Percentiles rank a stretch among this genome's conserved stretches.
Evolutionary conservation across 1,140 invertebrate species (phyloP).

Genomic region (Dolichoris vasculosae): DNA sequence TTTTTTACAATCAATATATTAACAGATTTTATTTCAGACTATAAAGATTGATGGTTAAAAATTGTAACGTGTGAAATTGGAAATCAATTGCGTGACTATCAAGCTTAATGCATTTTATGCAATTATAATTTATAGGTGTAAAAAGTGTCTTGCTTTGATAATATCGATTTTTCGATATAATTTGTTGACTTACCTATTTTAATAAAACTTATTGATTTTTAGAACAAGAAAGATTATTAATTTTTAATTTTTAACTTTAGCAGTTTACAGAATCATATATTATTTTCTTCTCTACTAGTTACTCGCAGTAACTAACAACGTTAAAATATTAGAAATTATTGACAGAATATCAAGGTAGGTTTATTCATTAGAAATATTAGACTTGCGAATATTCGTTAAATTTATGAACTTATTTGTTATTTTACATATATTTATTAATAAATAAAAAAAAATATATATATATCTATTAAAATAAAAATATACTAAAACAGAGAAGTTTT

Average conservation of each 20-base stretch:
- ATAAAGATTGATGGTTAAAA: constrained; percentile 14
- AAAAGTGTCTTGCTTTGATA: neutral
- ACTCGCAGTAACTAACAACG: too few species aligned
- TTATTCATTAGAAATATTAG: neutral
- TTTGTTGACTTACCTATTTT: neutral
- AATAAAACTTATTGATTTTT: neutral
- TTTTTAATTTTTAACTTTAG: neutral
- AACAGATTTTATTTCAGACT: constrained; percentile 13
- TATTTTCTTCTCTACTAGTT: too few species aligned
- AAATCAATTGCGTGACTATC: constrained; percentile 16
- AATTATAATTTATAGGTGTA: constrained; percentile 14
- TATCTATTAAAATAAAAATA: neutral
- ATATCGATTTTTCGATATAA: constrained; percentile 11
- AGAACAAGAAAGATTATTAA: neutral
- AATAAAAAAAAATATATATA: constrained; percentile 4
- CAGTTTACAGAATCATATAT: too few species aligned
- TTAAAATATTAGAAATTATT: neutral
- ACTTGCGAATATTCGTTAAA: neutral
- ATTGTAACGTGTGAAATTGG: constrained; percentile 3
- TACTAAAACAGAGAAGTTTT: neutral
- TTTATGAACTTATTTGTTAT: neutral
- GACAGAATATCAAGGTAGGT: neutral
- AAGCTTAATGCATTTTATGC: constrained; percentile 2
- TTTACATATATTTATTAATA: neutral
- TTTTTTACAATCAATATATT: constrained; percentile 14